These are phyloP conservation scores for Ascaphus truei DNA, from an alignment of 2,113 vertebrate species.

Conservation along the genomic window DNA sequence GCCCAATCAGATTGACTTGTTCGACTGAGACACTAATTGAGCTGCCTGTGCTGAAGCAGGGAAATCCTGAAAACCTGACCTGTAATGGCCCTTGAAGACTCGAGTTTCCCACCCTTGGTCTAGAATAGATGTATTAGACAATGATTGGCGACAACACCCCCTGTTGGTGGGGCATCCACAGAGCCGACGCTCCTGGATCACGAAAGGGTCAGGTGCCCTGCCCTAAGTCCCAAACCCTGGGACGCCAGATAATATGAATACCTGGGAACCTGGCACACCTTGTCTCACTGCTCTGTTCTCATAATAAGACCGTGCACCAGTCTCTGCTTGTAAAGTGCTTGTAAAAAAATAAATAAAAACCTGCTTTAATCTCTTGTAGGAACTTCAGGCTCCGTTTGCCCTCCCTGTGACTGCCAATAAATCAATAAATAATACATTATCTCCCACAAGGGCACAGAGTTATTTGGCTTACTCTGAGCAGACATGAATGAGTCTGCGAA, in stretches of 20 bases:
- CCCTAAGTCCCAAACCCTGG: not conserved
- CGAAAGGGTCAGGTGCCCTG: no score
- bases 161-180: no score
- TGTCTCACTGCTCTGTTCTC: not conserved
- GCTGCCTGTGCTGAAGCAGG: no score
- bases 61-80: no score
- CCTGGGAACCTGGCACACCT: not conserved
- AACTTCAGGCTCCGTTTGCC: not conserved
- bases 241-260: not conserved
- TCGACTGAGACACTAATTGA: no score
- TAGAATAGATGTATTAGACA: no score
- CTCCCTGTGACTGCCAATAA: conserved; percentile 4
- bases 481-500: not conserved
- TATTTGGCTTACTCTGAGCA: not conserved
- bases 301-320: not conserved
- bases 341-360: not conserved
- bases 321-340: conserved; percentile 10
- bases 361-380: not conserved
- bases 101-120: no score
- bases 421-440: conserved; percentile 5
- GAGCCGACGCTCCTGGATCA: no score
- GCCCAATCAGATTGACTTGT: no score
- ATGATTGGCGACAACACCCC: no score
- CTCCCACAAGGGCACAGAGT: not conserved
- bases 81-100: no score